phyloP scores from a whole-genome alignment of 2,888 invertebrate genomes.

The Ptilodon capucinus region DNA sequence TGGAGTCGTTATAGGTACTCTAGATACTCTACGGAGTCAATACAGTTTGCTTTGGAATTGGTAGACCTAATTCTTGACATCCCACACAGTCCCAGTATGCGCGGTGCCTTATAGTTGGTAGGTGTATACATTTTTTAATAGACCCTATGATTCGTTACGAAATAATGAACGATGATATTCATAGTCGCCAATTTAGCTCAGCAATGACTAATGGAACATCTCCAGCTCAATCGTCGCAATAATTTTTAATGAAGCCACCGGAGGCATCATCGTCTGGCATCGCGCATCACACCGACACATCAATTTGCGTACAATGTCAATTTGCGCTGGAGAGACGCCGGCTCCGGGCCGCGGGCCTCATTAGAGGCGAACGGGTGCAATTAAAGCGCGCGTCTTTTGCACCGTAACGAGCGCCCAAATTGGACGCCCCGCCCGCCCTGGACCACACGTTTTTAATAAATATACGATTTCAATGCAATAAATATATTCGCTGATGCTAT shows the following conservation, averaged over 20 bases:
- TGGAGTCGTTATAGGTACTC: no score
- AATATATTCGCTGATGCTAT: constrained; percentile 49
- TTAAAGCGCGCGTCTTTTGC: constrained; percentile 79
- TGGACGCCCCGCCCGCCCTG: constrained; percentile 65
- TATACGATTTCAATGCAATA: constrained; percentile 49
- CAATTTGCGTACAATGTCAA: constrained; percentile 79
- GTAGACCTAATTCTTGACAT: no score
- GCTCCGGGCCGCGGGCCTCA: constrained; percentile 71
- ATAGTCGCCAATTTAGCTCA: not conserved
- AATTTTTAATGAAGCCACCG: constrained; percentile 24
- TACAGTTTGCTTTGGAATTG: no score
- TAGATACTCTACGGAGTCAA: no score
- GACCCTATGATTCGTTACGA: no score
- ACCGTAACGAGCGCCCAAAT: constrained; percentile 78
- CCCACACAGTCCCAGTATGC: no score
- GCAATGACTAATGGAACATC: no score
- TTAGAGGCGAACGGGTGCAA: constrained; percentile 78
- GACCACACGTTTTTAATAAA: constrained; percentile 65
- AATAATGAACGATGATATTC: no score
- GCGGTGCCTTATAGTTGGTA: no score
- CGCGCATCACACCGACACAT: constrained; percentile 59
- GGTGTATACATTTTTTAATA: no score
- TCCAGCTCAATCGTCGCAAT: not conserved
- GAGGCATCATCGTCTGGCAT: constrained; percentile 45
- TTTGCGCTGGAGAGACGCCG: constrained; percentile 66